phyloP scores from a whole-genome alignment of 2,797 vertebrate genomes.

The Sus cebifrons region DNA sequence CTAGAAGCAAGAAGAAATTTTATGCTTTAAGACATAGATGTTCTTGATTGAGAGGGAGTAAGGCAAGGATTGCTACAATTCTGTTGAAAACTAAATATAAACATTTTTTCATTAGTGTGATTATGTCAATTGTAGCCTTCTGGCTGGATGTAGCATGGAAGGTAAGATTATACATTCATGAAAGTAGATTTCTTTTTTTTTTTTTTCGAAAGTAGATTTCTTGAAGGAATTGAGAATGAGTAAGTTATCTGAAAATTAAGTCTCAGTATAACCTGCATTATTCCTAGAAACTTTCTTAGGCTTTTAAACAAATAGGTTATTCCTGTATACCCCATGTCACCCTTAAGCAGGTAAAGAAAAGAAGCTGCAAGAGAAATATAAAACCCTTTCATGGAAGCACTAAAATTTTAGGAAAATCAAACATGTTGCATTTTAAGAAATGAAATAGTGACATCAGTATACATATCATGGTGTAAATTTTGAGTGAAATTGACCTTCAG shows the following conservation, averaged over 20 bases:
- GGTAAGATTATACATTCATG: neutral
- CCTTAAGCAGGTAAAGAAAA: neutral
- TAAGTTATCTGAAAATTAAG: slow-evolving; percentile 57
- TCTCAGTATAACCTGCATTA: neutral
- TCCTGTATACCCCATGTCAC: neutral
- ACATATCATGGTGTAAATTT: slow-evolving; percentile 5
- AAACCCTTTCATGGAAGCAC: neutral
- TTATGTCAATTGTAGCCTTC: neutral
- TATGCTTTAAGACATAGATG: neutral
- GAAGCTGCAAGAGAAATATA: neutral
- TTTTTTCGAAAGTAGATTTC: slow-evolving; percentile 27
- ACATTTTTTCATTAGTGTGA: neutral
- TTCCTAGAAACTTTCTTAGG: neutral
- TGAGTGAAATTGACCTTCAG: neutral
- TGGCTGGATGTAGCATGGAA: neutral
- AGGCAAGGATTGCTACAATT: neutral
- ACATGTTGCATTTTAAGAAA: slow-evolving; percentile 45
- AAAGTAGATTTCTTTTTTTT: slow-evolving; percentile 27
- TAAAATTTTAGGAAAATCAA: slow-evolving; percentile 10
- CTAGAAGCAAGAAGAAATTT: slow-evolving; percentile 25
- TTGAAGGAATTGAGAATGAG: slow-evolving; percentile 3
- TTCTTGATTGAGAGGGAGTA: slow-evolving; percentile 36
- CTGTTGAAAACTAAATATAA: slow-evolving; percentile 53
- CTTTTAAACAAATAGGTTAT: slow-evolving; percentile 19
- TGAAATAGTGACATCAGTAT: neutral